Evolutionary conservation across 2,113 vertebrate species (phyloP), one percentile per base, ranked within the genome.

Genomic region (Motacilla tschutschensis): DNA sequence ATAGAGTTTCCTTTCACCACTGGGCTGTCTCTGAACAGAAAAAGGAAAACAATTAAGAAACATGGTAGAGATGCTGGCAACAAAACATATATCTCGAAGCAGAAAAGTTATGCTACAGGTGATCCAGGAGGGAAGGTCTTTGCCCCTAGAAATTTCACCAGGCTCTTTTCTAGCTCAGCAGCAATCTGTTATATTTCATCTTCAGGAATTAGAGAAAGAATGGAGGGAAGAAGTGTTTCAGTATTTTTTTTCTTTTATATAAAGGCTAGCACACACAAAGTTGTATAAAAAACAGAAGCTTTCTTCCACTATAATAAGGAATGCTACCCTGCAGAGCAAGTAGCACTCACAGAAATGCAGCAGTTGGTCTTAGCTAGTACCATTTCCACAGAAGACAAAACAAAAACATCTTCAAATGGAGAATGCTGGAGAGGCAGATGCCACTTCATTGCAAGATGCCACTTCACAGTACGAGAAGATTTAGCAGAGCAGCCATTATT

Each of bases 1-100:
- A 99, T 96, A 22, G 97, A 98, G 76, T 99, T 99, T 25, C 98
- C 99, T 95, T 99, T 99, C 43, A 99, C 98, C 55, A 99, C 98
- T 8, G 98, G 98, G 88, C 98, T 99, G 75, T 99, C 99, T 94
- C 99, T 99, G 48, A 36, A 94, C 75, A 91, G 43, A 82, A 84
- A 81, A 91, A 85, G 8, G 72, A 35, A 71, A 92, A 53, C 43
- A 62, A n/a, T 53, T 17, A 63, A 85, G 17, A 79, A 84, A 22
- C 0, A 21, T 53, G 70, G 89, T 1, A 55, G 14, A 70, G 9
- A 57, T 6, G 7, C 12, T 75, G 44, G 10, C 7, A 83, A 78
- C 7, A 72, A 77, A 79, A 50, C 5, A 64, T 3, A 0, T 9
- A 44, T 9, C 17, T 83, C 19, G 64, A 5, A 24, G 25, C 17